Evolutionary conservation across 2,113 vertebrate genomes (phyloP), one percentile per base, ranked within the genome.

Genomic region (Pomatorhinus ruficollis): DNA sequence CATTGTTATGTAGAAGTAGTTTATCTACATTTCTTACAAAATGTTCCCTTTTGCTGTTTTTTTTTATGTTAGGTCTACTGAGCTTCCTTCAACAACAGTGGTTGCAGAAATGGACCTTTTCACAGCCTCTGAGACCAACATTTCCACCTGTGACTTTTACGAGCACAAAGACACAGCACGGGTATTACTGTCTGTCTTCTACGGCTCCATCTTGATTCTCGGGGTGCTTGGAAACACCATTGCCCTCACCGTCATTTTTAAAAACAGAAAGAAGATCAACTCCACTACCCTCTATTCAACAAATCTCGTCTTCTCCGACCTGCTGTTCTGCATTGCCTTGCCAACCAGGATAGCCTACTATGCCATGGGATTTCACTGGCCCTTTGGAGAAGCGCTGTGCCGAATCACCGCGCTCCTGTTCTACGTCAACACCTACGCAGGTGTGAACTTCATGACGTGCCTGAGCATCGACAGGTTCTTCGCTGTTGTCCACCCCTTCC

Each of bases 401-500:
- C 98, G 99, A 83, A 85, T 99, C 71, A 98, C 98, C 0, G 98
- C 98, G 7, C 95, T 99, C 28, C 22, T 99, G 52, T 99, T 99
- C 96, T 99, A 99, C 40, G 98, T 99, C 81, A 99, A 99, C 97
- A 99, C 99, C 24, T 99, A 99, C 0, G 99, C 99, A 0, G 98
- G 99, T 1, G 99, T 99, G 31, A 99, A 99, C 95, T 99, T 99
- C 96, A 99, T 99, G 99, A 99, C 99, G 3, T 99, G 99, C 91
- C 97, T 99, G 75, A 99, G 99, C 39, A 96, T 99, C 2, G 99
- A 99, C 93, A 98, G 99, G 24, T 99, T 99, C 95, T 98, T 99
- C 0, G 99, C 99, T 0, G 99, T 99, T 13, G 99, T 99, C 31
- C 98, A 99, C 63, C 99, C 99, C 6, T 97, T 99, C 77, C 98